A percentile compares a stretch with the other conserved stretches of the same genome.
These are phyloP conservation scores for Machimus rusticus DNA, from an alignment of 2,888 invertebrate species.

Conservation along the genomic window DNA sequence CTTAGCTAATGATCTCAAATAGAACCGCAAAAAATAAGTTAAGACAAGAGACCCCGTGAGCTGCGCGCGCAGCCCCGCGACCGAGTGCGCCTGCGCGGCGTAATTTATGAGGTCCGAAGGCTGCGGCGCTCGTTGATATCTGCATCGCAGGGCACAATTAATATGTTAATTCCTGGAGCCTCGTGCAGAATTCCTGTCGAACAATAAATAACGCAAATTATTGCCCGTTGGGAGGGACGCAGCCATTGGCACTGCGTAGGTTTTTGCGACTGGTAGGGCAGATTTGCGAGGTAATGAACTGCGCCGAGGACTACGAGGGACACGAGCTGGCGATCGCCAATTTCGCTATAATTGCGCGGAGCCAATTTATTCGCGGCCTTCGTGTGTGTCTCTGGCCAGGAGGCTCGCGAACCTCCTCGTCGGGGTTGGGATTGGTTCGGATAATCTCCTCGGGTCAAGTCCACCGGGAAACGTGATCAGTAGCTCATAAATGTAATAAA, in stretches of 20 bases:
- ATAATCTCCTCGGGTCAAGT: slow-evolving; percentile 36
- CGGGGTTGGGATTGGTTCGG: slow-evolving; percentile 19
- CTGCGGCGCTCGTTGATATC: slow-evolving; percentile 11
- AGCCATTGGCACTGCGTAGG: slow-evolving; percentile 12
- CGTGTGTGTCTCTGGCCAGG: slow-evolving; percentile 22
- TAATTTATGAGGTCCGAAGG: slow-evolving; percentile 18
- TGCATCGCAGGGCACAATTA: slow-evolving; percentile 42
- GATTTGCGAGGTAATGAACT: slow-evolving; percentile 31
- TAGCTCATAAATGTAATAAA: slow-evolving; percentile 10
- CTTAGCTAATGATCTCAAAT: not conserved
- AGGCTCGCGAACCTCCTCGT: not conserved
- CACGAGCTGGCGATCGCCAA: not conserved
- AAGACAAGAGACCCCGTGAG: not conserved
- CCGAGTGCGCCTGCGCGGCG: not conserved
- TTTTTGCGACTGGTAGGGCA: slow-evolving; percentile 4
- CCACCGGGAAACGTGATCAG: not conserved
- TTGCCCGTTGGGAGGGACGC: slow-evolving; percentile 18
- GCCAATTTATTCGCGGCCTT: slow-evolving; percentile 35
- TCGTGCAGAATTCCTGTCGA: slow-evolving; percentile 37
- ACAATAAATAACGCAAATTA: slow-evolving; percentile 48
- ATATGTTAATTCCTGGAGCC: slow-evolving; percentile 45
- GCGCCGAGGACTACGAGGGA: not conserved
- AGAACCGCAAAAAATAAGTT: not conserved
- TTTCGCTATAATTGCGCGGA: slow-evolving; percentile 2
- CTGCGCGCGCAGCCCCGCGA: not conserved